A percentile compares a stretch with the other conserved stretches of the same genome.
These are phyloP conservation scores for Ctenopoma multispine DNA, from an alignment of 2,797 vertebrate genomes.

Conservation along the genomic window DNA sequence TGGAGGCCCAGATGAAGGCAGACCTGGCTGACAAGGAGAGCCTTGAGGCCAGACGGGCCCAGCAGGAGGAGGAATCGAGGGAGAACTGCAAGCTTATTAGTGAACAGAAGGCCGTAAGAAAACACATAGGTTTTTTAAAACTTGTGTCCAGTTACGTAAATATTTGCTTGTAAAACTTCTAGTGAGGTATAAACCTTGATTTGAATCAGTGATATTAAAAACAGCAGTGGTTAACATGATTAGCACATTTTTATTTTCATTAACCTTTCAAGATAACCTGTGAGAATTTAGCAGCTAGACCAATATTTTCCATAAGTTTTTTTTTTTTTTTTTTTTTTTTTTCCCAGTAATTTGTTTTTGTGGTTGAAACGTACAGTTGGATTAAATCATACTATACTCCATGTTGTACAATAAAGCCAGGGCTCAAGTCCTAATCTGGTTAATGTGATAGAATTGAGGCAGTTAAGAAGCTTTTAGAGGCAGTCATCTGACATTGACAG, in stretches of 20 bases:
- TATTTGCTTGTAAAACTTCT: not conserved
- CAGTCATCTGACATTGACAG: slow-evolving; percentile 71
- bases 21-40: slow-evolving; percentile 95
- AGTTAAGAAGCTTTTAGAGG: slow-evolving; percentile 74
- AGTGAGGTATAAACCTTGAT: not conserved
- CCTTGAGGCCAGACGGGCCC: slow-evolving; percentile 90
- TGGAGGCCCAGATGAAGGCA: slow-evolving; percentile 96
- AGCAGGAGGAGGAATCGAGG: slow-evolving; percentile 93
- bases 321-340: slow-evolving; percentile 30
- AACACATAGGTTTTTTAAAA: slow-evolving; percentile 1
- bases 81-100: slow-evolving; percentile 97
- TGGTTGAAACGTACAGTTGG: slow-evolving; percentile 30
- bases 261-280: slow-evolving; percentile 12
- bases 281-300: slow-evolving; percentile 1
- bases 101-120: slow-evolving; percentile 96
- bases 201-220: not conserved
- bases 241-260: not conserved
- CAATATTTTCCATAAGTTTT: slow-evolving; percentile 21
- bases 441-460: slow-evolving; percentile 76
- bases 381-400: slow-evolving; percentile 62
- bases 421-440: slow-evolving; percentile 74
- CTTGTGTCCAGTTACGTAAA: not conserved
- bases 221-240: not conserved
- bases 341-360: slow-evolving; percentile 28
- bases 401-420: slow-evolving; percentile 56